Evolutionary conservation across 2,797 vertebrate species (phyloP).

Genomic region (Rhyacichthys aspro): DNA sequence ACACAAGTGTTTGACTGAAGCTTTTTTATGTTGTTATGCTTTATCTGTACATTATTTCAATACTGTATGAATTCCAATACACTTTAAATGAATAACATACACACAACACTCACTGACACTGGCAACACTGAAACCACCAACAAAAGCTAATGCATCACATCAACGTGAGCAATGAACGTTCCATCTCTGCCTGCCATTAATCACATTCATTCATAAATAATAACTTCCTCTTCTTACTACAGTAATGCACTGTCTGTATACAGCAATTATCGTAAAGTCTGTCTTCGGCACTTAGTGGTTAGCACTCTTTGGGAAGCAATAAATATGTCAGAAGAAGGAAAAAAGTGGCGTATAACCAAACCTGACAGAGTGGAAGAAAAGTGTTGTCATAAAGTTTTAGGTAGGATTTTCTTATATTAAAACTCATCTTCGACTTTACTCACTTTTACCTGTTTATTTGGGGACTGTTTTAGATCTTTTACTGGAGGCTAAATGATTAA

Average conservation of each 20-base stretch:
- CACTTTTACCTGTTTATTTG: slow-evolving; percentile 48
- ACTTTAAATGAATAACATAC: slow-evolving; percentile 20
- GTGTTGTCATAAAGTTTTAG: slow-evolving; percentile 10
- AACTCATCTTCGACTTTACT: slow-evolving; percentile 26
- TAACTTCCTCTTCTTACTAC: slow-evolving; percentile 61
- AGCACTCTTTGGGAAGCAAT: slow-evolving; percentile 39
- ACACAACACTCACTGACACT: slow-evolving; percentile 20
- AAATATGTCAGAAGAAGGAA: slow-evolving; percentile 21
- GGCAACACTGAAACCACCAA: slow-evolving; percentile 18
- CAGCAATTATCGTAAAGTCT: slow-evolving; percentile 71
- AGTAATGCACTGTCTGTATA: slow-evolving; percentile 52
- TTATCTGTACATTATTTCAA: too few relatives aligned
- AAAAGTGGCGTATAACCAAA: slow-evolving; percentile 22
- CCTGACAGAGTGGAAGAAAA: slow-evolving; percentile 19
- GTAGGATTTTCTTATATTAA: slow-evolving; percentile 23
- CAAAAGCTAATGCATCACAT: slow-evolving; percentile 40
- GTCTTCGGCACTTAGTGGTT: slow-evolving; percentile 33
- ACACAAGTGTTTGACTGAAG: too few relatives aligned
- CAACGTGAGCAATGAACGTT: slow-evolving; percentile 31
- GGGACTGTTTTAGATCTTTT: slow-evolving; percentile 61
- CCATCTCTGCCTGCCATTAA: slow-evolving; percentile 48
- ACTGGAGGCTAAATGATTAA: slow-evolving; percentile 69
- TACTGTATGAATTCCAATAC: background rate
- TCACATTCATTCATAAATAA: slow-evolving; percentile 72
- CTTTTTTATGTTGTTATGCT: too few relatives aligned